phyloP scores from a whole-genome alignment of 2,797 vertebrate species.

The Bradypodion ventrale region DNA sequence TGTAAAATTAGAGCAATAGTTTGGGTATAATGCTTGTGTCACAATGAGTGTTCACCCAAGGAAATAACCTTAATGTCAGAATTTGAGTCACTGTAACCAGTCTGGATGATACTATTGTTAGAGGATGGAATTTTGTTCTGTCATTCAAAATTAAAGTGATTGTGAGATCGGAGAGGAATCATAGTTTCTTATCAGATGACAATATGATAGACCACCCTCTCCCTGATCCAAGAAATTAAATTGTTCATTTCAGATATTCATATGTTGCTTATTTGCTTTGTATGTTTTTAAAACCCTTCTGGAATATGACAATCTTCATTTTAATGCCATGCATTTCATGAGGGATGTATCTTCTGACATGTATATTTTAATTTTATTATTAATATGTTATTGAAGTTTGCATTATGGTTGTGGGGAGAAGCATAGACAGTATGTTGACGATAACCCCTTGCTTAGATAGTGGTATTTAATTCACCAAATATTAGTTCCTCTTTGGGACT shows the following conservation, averaged over 20 bases:
- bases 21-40: neutral
- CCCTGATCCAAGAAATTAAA: neutral
- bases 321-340: constrained; percentile 53
- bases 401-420: neutral
- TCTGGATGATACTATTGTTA: neutral
- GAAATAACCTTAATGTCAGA: neutral
- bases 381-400: constrained; percentile 42
- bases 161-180: too few relatives aligned
- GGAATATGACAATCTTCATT: constrained; percentile 5
- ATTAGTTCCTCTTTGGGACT: constrained; percentile 19
- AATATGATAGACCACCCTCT: neutral
- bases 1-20: neutral
- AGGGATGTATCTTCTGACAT: constrained; percentile 36
- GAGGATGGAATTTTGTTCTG: neutral
- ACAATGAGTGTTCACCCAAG: neutral
- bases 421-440: constrained; percentile 25
- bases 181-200: neutral
- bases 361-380: constrained; percentile 16
- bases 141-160: neutral
- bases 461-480: neutral
- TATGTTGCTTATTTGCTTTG: neutral
- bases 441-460: fast-evolving
- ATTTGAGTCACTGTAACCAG: neutral
- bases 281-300: constrained; percentile 33
- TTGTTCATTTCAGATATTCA: neutral